Evolutionary conservation across 2,797 vertebrate species (phyloP).

Genomic region (Thripadectes ignobilis): DNA sequence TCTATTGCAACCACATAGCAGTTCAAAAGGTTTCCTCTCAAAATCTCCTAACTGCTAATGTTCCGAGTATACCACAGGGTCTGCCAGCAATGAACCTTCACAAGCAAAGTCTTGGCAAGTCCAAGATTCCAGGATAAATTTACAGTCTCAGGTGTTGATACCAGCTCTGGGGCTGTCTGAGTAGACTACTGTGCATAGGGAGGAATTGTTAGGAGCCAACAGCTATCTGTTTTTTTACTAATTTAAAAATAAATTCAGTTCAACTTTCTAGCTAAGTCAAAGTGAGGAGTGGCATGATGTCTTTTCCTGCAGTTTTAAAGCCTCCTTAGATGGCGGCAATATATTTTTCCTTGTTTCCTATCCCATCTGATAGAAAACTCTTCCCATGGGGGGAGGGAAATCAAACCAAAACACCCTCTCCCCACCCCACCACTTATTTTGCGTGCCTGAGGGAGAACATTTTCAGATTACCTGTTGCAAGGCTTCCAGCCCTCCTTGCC

Average conservation of each 20-base stretch:
- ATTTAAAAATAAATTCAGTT: background rate
- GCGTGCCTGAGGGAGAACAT: conserved; percentile 39
- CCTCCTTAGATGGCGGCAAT: background rate
- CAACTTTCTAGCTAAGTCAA: background rate
- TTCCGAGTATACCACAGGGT: background rate
- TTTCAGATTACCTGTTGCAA: conserved; percentile 61
- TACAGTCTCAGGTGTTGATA: background rate
- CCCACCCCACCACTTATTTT: background rate
- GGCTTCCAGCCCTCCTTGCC: conserved; percentile 48
- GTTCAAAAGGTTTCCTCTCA: background rate
- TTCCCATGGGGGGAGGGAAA: conserved; percentile 5
- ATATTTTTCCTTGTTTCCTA: conserved; percentile 17
- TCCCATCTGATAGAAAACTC: conserved; percentile 54
- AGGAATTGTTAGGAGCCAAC: background rate
- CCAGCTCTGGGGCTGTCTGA: background rate
- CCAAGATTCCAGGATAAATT: background rate
- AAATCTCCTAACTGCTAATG: background rate
- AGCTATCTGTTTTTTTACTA: background rate
- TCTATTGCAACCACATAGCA: background rate
- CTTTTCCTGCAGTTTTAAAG: conserved; percentile 24
- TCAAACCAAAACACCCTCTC: conserved; percentile 34
- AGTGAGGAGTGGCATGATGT: background rate
- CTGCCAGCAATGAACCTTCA: background rate
- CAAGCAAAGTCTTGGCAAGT: background rate
- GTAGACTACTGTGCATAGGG: background rate